Conservation (phyloP, 2,113 vertebrate genomes). For the Datnioides undecimradiatus region DNA sequence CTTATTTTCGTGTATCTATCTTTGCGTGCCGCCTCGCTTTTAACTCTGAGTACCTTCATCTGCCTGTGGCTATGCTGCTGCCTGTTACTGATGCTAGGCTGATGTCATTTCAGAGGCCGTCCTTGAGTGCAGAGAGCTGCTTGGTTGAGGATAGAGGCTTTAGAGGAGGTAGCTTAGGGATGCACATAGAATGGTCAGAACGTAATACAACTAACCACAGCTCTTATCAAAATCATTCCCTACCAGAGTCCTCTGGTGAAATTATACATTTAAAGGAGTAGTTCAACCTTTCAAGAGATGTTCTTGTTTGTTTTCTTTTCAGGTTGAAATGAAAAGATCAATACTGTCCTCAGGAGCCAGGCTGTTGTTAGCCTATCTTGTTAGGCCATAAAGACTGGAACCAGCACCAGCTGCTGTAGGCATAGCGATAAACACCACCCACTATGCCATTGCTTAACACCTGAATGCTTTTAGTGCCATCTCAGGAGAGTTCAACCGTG, state of each 20-base stretch:
- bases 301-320: too few species aligned
- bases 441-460: too few species aligned
- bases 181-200: neutral
- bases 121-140: constrained; percentile 29
- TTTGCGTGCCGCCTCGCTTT: constrained; percentile 26
- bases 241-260: neutral
- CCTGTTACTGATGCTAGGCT: constrained; percentile 26
- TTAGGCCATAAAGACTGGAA: too few species aligned
- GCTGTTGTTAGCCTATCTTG: too few species aligned
- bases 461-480: too few species aligned
- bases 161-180: neutral
- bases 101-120: constrained; percentile 20
- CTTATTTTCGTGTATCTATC: constrained; percentile 24
- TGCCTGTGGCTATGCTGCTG: constrained; percentile 9
- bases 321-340: too few species aligned
- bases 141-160: constrained; percentile 7
- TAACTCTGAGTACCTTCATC: constrained; percentile 29
- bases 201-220: neutral
- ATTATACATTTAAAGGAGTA: neutral
- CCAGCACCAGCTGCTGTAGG: too few species aligned
- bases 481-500: too few species aligned
- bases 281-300: neutral
- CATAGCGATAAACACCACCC: too few species aligned
- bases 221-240: neutral
- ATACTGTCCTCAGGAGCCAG: too few species aligned